Percentiles rank a stretch among this genome's conserved stretches.
These are phyloP conservation scores for Calidris pygmaea DNA, from an alignment of 2,113 vertebrate species.

Conservation along the genomic window DNA sequence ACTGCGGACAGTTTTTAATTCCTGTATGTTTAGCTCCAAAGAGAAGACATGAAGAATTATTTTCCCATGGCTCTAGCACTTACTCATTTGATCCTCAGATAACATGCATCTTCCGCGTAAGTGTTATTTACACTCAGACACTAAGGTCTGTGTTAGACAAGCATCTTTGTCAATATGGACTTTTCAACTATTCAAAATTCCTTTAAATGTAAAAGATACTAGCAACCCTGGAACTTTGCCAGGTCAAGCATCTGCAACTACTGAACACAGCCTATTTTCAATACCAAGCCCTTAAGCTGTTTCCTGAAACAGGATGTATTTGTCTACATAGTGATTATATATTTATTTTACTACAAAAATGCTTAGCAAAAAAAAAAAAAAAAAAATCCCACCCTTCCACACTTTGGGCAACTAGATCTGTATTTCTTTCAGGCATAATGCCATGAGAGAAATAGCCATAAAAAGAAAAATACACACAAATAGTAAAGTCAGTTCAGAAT, in stretches of 20 bases:
- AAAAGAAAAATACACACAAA: background rate
- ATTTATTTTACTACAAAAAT: constrained; percentile 34
- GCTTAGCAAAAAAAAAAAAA: background rate
- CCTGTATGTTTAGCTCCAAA: background rate
- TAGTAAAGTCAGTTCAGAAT: background rate
- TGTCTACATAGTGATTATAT: constrained; percentile 19
- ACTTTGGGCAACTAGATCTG: background rate
- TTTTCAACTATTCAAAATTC: background rate
- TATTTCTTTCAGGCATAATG: background rate
- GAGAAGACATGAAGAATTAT: background rate
- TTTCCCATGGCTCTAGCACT: background rate
- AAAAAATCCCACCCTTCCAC: background rate
- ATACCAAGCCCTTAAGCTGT: background rate
- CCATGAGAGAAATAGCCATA: background rate
- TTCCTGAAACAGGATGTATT: constrained; percentile 57
- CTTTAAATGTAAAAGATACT: background rate
- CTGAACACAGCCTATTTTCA: background rate
- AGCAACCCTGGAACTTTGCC: background rate
- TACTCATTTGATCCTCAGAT: background rate
- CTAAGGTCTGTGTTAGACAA: background rate
- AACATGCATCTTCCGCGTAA: background rate
- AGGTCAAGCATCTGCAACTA: constrained; percentile 19
- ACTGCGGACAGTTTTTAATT: background rate
- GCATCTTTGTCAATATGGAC: background rate
- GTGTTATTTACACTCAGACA: background rate